phyloP scores from a whole-genome alignment of 2,113 vertebrate genomes.

The Holacanthus passer region DNA sequence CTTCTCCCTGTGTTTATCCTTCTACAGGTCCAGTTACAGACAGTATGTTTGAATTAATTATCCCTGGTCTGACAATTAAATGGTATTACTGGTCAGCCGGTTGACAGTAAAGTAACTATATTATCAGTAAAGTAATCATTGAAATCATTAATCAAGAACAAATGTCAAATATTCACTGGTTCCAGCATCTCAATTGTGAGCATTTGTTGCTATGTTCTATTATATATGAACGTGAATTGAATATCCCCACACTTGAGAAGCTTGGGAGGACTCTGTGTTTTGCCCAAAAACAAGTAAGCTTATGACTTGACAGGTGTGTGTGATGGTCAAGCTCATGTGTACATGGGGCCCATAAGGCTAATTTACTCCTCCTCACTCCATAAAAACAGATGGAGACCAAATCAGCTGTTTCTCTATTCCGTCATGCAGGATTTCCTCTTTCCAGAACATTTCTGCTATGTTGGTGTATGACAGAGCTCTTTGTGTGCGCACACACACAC shows the following conservation, averaged over 20 bases:
- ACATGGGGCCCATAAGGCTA: slow-evolving; percentile 32
- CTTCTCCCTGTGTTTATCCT: not conserved
- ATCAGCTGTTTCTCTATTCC: slow-evolving; percentile 73
- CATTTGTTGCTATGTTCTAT: not conserved
- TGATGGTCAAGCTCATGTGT: slow-evolving; percentile 54
- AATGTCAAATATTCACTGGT: not conserved
- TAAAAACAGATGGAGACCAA: slow-evolving; percentile 68
- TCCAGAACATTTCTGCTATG: slow-evolving; percentile 63
- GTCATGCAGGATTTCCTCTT: slow-evolving; percentile 77
- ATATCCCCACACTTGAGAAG: not conserved
- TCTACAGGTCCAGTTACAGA: not conserved
- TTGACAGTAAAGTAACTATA: not conserved
- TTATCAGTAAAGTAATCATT: not conserved
- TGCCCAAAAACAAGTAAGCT: not conserved
- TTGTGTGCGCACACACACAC: slow-evolving; percentile 31
- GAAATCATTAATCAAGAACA: not conserved
- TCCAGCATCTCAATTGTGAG: not conserved
- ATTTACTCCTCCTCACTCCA: slow-evolving; percentile 59
- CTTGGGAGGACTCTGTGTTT: not conserved
- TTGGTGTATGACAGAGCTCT: slow-evolving; percentile 49
- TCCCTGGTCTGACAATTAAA: not conserved
- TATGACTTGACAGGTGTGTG: slow-evolving; percentile 39
- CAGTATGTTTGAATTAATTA: not conserved
- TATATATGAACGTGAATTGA: not conserved
- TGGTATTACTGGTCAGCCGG: not conserved